Evolutionary conservation across 53 echinoderm and acorn worm genomes (phyloP).

Genomic region (Crossaster papposus): DNA sequence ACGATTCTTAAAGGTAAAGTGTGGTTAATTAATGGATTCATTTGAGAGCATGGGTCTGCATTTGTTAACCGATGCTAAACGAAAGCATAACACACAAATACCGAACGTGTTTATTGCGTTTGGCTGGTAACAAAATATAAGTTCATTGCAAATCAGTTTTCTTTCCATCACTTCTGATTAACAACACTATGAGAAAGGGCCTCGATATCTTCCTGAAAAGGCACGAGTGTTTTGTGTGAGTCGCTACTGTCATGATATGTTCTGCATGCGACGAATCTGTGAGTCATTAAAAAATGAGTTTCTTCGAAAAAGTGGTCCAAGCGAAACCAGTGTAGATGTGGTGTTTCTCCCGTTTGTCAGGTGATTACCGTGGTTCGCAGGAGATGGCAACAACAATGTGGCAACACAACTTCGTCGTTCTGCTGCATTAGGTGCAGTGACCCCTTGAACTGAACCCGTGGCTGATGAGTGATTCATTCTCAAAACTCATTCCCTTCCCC

Average conservation of each 20-base stretch:
- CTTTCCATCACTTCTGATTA: neutral
- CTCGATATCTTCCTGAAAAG: neutral
- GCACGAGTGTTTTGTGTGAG: neutral
- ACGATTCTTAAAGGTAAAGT: no score
- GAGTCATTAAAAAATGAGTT: neutral
- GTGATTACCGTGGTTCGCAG: conserved; percentile 12
- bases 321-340: conserved; percentile 37
- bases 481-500: neutral
- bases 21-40: no score
- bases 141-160: no score
- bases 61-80: no score
- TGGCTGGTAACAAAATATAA: no score
- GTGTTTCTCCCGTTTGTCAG: conserved; percentile 47
- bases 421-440: neutral
- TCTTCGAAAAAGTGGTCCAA: neutral
- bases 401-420: neutral
- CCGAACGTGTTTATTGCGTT: no score
- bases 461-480: conserved; percentile 32
- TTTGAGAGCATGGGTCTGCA: no score
- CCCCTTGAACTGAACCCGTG: neutral
- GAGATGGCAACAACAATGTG: conserved; percentile 27
- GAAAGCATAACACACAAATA: no score
- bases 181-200: neutral
- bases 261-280: neutral
- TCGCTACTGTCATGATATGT: neutral